Evolutionary conservation across 2,113 vertebrate genomes (phyloP).

Genomic region (Larimichthys polyactis): DNA sequence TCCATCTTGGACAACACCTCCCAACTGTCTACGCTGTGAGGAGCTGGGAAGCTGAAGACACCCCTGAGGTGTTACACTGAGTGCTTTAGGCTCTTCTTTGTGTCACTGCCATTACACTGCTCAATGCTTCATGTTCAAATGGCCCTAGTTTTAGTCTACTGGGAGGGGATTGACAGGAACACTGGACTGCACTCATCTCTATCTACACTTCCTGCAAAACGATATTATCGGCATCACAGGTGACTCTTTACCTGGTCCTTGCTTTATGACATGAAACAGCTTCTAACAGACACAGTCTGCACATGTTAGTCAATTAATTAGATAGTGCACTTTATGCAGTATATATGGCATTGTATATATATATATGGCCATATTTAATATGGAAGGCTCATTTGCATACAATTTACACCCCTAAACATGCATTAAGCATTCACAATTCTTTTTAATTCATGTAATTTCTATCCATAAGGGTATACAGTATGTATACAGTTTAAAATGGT

Average conservation of each 20-base stretch:
- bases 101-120: conserved; percentile 51
- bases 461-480: not conserved
- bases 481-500: not conserved
- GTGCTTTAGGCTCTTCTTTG: conserved; percentile 64
- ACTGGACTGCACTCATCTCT: conserved; percentile 2
- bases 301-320: not conserved
- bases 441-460: not conserved
- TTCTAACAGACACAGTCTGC: not conserved
- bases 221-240: conserved; percentile 3
- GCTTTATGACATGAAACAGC: not conserved
- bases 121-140: conserved; percentile 62
- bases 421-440: not conserved
- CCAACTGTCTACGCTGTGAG: conserved; percentile 35
- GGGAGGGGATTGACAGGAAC: conserved; percentile 33
- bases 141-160: conserved; percentile 21
- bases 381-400: not conserved
- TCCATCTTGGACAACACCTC: conserved; percentile 57
- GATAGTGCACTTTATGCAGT: not conserved
- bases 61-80: conserved; percentile 59
- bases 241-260: not conserved
- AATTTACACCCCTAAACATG: not conserved
- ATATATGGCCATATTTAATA: not conserved
- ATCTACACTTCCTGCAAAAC: conserved; percentile 9
- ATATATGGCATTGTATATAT: not conserved
- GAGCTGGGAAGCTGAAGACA: conserved; percentile 63